Evolutionary conservation across 1,140 invertebrate species (phyloP), one percentile per base, ranked within the genome.

Genomic region (Hermatobates lingyangjiaoensis): DNA sequence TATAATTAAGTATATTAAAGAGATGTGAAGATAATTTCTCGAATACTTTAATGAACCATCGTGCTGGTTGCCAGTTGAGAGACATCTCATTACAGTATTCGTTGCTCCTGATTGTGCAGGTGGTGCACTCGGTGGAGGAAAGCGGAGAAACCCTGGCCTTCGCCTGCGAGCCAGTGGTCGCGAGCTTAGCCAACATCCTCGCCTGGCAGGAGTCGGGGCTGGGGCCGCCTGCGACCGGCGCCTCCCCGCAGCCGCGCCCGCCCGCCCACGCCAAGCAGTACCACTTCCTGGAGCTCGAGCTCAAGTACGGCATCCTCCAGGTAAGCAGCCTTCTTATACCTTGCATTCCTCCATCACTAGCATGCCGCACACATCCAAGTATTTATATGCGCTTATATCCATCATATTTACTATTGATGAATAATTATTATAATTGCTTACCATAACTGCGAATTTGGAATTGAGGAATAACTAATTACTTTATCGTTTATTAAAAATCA

Each of bases 271-370:
- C 62, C 42, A 68, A 71, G 15, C 75, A 79, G 12, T 68, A 74
- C 0, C 74, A 74, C 59, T 87, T 95, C 67, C 69, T 90, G 48
- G 88, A 93, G 63, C 79, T 93, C 59, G 91, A 95, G 69, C 76
- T 92, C 52, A 90, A 91, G 64, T 93, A 92, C 63, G 90, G 90
- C 50, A 73, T 95, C 55, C 66, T 91, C 25, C 90, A 95, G 80
- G 88, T 92, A 68, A 70, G 64, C 56, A 3, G 14, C 21, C 7
- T 25, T 30, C 7, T 40, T 21, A 24, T 40, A 53, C 30, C 30
- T n/a, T n/a, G n/a, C n/a, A n/a, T n/a, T n/a, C n/a, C n/a, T n/a
- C n/a, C n/a, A n/a, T n/a, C n/a, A 21, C 30, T 18, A 34, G 10
- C 10, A 12, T 34, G 10, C 10, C 10, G 10, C 30, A 12, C 30